Percentiles rank a stretch among this genome's conserved stretches.
These are phyloP conservation scores for Nansenia antarctica DNA, from an alignment of 2,113 vertebrate species.

Conservation along the genomic window DNA sequence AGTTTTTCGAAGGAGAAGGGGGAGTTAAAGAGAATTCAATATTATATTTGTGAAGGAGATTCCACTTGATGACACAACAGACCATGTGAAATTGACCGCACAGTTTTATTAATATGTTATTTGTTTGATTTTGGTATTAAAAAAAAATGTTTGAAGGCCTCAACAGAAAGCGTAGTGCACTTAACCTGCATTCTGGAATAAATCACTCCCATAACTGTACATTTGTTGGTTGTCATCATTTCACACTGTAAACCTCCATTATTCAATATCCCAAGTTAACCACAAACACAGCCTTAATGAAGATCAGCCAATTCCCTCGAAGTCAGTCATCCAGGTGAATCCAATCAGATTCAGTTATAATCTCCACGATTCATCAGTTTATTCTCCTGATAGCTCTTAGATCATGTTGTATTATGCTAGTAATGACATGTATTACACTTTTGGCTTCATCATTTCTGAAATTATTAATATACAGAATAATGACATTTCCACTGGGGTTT, in stretches of 20 bases:
- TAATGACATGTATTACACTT: too few relatives aligned
- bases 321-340: too few relatives aligned
- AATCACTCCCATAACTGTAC: conserved; percentile 66
- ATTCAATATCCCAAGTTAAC: too few relatives aligned
- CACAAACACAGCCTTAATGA: too few relatives aligned
- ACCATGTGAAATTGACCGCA: conserved; percentile 50
- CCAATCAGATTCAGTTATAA: too few relatives aligned
- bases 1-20: conserved; percentile 37
- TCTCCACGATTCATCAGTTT: too few relatives aligned
- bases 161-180: conserved; percentile 75
- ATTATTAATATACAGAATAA: background rate
- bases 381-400: too few relatives aligned
- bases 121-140: conserved; percentile 58
- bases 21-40: conserved; percentile 35
- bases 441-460: too few relatives aligned
- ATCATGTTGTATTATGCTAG: too few relatives aligned
- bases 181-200: conserved; percentile 75
- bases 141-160: conserved; percentile 71
- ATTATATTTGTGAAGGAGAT: conserved; percentile 46
- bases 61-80: conserved; percentile 61
- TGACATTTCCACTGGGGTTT: background rate
- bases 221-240: conserved; percentile 59
- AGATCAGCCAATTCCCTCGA: too few relatives aligned
- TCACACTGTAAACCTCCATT: too few relatives aligned
- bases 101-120: conserved; percentile 41